Base-by-base conservation (phyloP, 2,888 invertebrate genomes). In the Yponomeuta cagnagella region DNA sequence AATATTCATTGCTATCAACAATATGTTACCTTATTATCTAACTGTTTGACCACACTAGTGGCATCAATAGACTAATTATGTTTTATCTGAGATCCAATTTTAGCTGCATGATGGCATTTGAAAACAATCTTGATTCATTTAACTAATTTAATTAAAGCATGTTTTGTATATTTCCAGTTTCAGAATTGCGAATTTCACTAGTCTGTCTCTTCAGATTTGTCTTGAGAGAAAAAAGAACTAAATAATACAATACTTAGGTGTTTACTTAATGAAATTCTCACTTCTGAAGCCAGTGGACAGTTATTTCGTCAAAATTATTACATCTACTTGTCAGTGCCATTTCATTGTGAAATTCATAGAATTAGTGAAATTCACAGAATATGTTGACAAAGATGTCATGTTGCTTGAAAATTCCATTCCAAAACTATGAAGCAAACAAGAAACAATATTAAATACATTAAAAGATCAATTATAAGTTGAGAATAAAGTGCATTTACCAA, bases 1-100 rank as follows among this genome's bases (percentile, higher is more conserved):
- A 86, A 88, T 87, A 88, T 84, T 82, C 77, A 83, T 85, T 80
- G 58, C 43, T 83, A 79, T 78, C 78, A 75, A 83, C 82, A 84
- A 84, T 79, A 80, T 81, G 77, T 83, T 81, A 76, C 73, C 81
- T 87, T 86, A 89, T 75, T 74, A 76, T 74, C 82, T 86, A 87
- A 79, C 74, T 80, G 82, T 83, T 83, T 77, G 81, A 81, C 85
- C 84, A 80, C 84, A 80, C 76, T 63, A 70, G 70, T 68, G 43
- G 12, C 52, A 10, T 68, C 12, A 48, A 10, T 37, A 67, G 15
- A 67, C n/a, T 67, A 33, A 43, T 48, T 48, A 23, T 43, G 37
- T 43, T 48, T 68, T 65, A 43, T 68, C 52, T 85, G 88, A 88
- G 88, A 89, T 89, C 88, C 80, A 82, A 85, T 84, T 75, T 73